phyloP scores from a whole-genome alignment of 2,113 vertebrate species.

The Menidia beryllina region DNA sequence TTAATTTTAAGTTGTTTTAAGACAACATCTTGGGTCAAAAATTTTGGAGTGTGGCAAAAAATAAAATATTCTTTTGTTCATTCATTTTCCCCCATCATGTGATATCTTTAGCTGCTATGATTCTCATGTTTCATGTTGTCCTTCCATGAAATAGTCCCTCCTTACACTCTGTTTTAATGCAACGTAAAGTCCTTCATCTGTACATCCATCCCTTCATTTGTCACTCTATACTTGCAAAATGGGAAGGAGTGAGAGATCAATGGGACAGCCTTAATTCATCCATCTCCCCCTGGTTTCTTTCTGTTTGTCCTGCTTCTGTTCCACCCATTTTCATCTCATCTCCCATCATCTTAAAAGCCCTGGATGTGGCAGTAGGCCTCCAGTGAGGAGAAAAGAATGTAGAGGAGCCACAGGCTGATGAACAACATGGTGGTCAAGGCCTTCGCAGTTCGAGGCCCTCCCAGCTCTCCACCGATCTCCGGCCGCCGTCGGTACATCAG shows the following conservation, averaged over 20 bases:
- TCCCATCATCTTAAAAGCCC: conserved; percentile 87
- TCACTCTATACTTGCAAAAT: conserved; percentile 57
- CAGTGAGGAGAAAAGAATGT: conserved; percentile 99
- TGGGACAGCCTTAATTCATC: conserved; percentile 45
- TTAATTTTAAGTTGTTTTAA: conserved; percentile 23
- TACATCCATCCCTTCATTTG: conserved; percentile 53
- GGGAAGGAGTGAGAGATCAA: conserved; percentile 59
- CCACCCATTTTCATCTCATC: conserved; percentile 33
- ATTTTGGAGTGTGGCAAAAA: conserved; percentile 35
- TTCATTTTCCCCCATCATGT: conserved; percentile 20
- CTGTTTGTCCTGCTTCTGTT: conserved; percentile 16
- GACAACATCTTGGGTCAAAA: conserved; percentile 39
- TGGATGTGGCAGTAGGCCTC: conserved; percentile 99
- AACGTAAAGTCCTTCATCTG: conserved; percentile 52
- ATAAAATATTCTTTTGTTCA: conserved; percentile 23
- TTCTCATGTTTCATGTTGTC: conserved; percentile 31
- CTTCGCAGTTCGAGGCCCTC: conserved; percentile 98
- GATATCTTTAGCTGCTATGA: conserved; percentile 1
- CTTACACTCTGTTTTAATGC: conserved; percentile 24
- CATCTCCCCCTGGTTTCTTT: conserved; percentile 37
- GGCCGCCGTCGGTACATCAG: conserved; percentile 97
- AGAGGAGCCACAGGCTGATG: conserved; percentile 97
- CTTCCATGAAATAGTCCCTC: conserved; percentile 38
- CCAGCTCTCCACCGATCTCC: conserved; percentile 97
- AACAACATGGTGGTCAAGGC: conserved; percentile 92